Evolutionary conservation across 2,113 vertebrate genomes (phyloP).

Genomic region (Actenoides lindsayi): DNA sequence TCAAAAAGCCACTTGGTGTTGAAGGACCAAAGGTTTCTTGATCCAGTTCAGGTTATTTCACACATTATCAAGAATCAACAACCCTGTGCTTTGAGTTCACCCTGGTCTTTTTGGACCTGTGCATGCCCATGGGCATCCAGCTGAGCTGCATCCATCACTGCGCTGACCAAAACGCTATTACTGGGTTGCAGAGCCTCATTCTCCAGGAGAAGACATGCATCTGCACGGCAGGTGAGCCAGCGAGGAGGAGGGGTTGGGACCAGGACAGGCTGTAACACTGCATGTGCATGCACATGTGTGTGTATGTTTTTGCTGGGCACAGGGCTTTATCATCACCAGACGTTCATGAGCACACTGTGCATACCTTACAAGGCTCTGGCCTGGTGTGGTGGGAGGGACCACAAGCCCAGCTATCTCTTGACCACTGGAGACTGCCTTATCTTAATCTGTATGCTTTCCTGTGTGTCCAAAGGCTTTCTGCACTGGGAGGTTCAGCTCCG

Average conservation of each 20-base stretch:
- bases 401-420: background rate
- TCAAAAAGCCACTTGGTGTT: background rate
- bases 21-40: background rate
- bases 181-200: background rate
- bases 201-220: background rate
- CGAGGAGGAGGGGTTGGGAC: background rate
- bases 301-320: no score
- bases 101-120: background rate
- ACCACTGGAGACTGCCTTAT: background rate
- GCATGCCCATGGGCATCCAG: no score
- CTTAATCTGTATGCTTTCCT: background rate
- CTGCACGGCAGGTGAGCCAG: background rate
- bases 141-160: background rate
- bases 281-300: rapidly evolving
- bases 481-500: rapidly evolving
- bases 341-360: rapidly evolving
- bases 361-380: background rate
- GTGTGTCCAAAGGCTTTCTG: background rate
- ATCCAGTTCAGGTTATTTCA: background rate
- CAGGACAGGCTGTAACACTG: background rate
- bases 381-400: background rate
- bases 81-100: background rate
- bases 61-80: background rate
- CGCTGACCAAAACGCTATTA: background rate
- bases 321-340: background rate